Evolutionary conservation across 2,888 invertebrate species (phyloP).

Genomic region (Thalpophila matura): DNA sequence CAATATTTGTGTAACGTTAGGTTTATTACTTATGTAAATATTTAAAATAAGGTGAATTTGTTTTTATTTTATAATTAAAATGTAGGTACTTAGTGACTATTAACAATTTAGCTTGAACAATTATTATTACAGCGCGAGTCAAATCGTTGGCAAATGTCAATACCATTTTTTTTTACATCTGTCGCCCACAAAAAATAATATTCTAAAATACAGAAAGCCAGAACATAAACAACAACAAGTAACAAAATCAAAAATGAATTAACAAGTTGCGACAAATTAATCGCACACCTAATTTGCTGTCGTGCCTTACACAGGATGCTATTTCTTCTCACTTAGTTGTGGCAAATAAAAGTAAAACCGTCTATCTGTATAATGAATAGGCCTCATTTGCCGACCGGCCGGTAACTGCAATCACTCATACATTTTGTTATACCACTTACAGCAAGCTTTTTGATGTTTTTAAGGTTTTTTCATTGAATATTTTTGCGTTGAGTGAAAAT

Average conservation of each 20-base stretch:
- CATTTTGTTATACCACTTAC: constrained; percentile 31
- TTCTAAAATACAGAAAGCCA: too few species aligned
- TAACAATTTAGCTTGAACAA: too few species aligned
- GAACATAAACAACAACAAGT: background rate
- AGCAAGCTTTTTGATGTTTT: constrained; percentile 8
- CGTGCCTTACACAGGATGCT: constrained; percentile 83
- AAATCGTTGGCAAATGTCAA: too few species aligned
- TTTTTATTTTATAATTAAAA: too few species aligned
- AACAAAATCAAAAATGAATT: constrained; percentile 28
- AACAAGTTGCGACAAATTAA: constrained; percentile 31
- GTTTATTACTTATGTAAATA: too few species aligned
- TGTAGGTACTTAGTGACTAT: too few species aligned
- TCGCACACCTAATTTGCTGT: constrained; percentile 67
- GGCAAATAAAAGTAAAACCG: constrained; percentile 81
- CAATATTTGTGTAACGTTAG: background rate
- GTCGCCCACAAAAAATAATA: background rate
- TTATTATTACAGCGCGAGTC: too few species aligned
- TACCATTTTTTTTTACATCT: background rate
- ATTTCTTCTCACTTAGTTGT: constrained; percentile 79
- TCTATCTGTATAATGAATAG: constrained; percentile 78
- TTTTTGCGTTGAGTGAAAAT: constrained; percentile 13
- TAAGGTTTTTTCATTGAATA: background rate
- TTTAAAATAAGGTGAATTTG: too few species aligned
- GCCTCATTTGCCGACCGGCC: constrained; percentile 54
- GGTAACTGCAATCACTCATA: constrained; percentile 42